A percentile compares a stretch with the other conserved stretches of the same genome.
These are phyloP conservation scores for Pagrus major DNA, from an alignment of 2,113 vertebrate genomes.

Conservation along the genomic window DNA sequence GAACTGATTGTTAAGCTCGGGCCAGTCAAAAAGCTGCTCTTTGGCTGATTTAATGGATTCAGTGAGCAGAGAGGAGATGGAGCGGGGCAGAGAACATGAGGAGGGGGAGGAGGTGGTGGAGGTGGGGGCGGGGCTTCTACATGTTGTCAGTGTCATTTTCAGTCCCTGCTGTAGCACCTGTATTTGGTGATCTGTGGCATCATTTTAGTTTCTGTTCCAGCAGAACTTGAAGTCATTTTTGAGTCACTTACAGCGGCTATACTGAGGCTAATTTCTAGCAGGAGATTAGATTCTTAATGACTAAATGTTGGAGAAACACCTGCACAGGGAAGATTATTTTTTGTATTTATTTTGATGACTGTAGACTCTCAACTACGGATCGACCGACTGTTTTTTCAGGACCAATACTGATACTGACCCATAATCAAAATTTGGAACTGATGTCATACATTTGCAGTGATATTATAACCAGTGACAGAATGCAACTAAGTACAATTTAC, in stretches of 20 bases:
- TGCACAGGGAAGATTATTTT: background rate
- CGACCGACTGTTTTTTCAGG: too few relatives aligned
- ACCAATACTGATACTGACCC: too few relatives aligned
- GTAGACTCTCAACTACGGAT: too few relatives aligned
- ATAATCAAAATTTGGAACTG: too few relatives aligned
- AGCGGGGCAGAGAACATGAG: background rate
- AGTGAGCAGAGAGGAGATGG: background rate
- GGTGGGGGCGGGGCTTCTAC: conserved; percentile 4
- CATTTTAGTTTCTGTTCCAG: background rate
- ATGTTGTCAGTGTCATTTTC: conserved; percentile 23
- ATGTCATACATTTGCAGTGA: too few relatives aligned
- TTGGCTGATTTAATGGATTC: conserved; percentile 24
- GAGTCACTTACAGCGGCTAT: background rate
- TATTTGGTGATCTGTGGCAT: background rate
- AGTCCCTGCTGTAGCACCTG: background rate
- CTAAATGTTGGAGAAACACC: background rate
- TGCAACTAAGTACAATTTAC: too few relatives aligned
- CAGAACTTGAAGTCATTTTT: background rate
- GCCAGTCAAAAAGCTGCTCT: conserved; percentile 4
- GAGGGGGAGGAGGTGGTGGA: background rate
- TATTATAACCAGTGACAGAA: too few relatives aligned
- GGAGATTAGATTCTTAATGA: background rate
- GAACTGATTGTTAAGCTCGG: conserved; percentile 29
- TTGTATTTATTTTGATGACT: background rate
- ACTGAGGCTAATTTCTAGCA: background rate